A percentile compares a stretch with the other conserved stretches of the same genome.
Conservation (phyloP, 2,113 vertebrate species). For the Romanogobio albipinnatus region DNA sequence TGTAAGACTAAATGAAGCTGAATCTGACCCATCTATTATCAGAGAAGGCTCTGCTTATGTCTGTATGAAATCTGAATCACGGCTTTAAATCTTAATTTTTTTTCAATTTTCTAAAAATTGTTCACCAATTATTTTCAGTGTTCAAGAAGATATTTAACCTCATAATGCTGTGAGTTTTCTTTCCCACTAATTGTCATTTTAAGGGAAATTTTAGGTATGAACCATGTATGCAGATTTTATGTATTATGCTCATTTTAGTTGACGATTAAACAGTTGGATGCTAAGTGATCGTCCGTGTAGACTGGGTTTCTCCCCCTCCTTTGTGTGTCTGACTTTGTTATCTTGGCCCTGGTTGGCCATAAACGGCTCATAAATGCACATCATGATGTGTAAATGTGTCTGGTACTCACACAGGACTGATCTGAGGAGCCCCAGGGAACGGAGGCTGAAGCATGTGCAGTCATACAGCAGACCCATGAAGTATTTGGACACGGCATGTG, state of each 20-base stretch:
- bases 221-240: not conserved
- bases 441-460: not conserved
- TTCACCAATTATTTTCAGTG: too few species aligned
- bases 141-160: not conserved
- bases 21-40: too few species aligned
- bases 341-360: slow-evolving; percentile 50
- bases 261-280: not conserved
- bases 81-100: too few species aligned
- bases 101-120: too few species aligned
- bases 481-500: not conserved
- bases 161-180: not conserved
- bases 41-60: too few species aligned
- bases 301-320: not conserved
- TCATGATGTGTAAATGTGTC: slow-evolving; percentile 56
- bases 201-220: not conserved
- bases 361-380: slow-evolving; percentile 64
- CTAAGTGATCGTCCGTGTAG: not conserved
- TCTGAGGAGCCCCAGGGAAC: not conserved
- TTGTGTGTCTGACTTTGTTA: not conserved
- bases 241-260: not conserved
- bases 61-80: too few species aligned
- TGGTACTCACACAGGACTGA: not conserved
- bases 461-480: not conserved
- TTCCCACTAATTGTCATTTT: not conserved
- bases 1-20: too few species aligned